Conservation (phyloP, 2,113 vertebrate species). For the Gymnogyps californianus region DNA sequence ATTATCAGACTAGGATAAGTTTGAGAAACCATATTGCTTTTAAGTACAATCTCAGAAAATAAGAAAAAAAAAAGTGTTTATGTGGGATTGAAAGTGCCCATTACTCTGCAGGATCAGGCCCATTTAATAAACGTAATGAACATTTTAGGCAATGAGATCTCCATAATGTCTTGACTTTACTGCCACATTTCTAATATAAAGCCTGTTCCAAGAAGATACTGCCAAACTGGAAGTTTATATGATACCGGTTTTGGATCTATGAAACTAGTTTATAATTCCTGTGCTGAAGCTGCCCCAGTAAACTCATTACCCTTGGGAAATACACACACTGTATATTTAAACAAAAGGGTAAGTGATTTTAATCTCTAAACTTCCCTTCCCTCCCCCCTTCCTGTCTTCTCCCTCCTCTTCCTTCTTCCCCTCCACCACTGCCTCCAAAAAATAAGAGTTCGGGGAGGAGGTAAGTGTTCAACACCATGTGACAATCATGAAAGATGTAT, state of each 20-base stretch:
- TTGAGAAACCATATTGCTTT: background rate
- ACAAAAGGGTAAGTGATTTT: conserved; percentile 6
- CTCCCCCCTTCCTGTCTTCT: background rate
- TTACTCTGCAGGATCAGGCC: background rate
- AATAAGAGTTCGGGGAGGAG: background rate
- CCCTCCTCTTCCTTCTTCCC: background rate
- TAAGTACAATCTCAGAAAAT: background rate
- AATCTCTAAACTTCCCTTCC: background rate
- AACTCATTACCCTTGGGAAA: background rate
- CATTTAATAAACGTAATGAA: background rate
- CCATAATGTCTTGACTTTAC: background rate
- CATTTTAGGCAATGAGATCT: background rate
- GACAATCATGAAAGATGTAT: background rate
- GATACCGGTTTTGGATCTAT: background rate
- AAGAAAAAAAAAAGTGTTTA: background rate
- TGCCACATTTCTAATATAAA: background rate
- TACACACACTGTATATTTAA: background rate
- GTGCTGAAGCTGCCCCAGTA: background rate
- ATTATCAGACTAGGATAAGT: background rate
- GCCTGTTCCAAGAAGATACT: background rate
- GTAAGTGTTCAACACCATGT: background rate
- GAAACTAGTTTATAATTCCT: conserved; percentile 4
- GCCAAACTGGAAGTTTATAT: background rate
- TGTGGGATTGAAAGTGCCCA: background rate
- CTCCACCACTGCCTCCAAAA: background rate